A percentile compares a stretch with the other conserved stretches of the same genome.
Evolutionary conservation across 2,888 invertebrate species (phyloP).

Genomic region (Julus scandinavius): DNA sequence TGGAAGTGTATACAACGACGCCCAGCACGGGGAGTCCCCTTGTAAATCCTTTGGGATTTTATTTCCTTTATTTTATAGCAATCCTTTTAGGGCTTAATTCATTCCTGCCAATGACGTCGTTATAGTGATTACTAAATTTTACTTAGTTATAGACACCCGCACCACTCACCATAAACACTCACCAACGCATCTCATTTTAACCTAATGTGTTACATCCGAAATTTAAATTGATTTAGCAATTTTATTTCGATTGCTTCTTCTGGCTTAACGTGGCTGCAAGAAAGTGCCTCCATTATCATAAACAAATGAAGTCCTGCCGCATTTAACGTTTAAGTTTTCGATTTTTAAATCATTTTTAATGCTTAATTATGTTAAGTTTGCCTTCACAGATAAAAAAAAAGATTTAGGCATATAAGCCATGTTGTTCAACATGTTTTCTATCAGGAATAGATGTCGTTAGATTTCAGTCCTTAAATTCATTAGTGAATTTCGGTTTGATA

Average conservation of each 20-base stretch:
- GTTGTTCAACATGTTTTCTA: not conserved
- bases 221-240: not conserved
- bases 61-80: conserved; percentile 37
- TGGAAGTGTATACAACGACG: conserved; percentile 49
- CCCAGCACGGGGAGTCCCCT: conserved; percentile 33
- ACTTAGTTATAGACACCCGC: not conserved
- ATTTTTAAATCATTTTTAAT: not conserved
- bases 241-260: not conserved
- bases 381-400: not conserved
- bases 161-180: conserved; percentile 25
- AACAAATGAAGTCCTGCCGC: conserved; percentile 43
- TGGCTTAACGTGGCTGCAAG: conserved; percentile 47
- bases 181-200: conserved; percentile 10
- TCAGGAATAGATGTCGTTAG: not conserved
- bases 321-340: not conserved
- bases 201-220: not conserved
- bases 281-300: conserved; percentile 50
- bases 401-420: not conserved
- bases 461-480: not conserved
- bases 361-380: not conserved
- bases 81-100: conserved; percentile 47
- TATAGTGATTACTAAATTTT: conserved; percentile 45
- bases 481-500: not conserved
- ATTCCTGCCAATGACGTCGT: conserved; percentile 22
- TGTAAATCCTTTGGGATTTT: not conserved